Evolutionary conservation across 2,797 vertebrate species (phyloP), one percentile per base, ranked within the genome.

Genomic region (Acropternis orthonyx): DNA sequence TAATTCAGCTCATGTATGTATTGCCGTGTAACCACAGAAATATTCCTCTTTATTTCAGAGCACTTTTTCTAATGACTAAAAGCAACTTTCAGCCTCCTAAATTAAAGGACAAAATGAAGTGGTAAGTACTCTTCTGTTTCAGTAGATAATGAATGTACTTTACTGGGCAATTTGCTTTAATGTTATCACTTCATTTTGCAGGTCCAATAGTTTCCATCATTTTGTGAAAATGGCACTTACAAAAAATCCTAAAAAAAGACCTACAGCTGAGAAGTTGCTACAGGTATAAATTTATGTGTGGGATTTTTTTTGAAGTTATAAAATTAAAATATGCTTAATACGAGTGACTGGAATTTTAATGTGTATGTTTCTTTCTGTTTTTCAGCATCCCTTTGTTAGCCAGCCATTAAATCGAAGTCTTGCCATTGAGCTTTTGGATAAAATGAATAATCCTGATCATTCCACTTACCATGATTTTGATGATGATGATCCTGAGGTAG

Each of bases 71-170:
- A 97, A 99, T 99, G 99, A 99, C 99, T 12, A 99, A 99, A 98
- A 99, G 99, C 97, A 99, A 99, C 97, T 99, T 99, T 96, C 99
- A 99, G 93, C 99, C 99, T 92, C 99, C 99, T 26, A 99, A 99
- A 96, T 98, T 99, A 97, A 99, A 99, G 98, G 99, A 99, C 97
- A 99, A 99, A 98, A 94, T 99, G 91, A 99, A 99, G 77, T 99
- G 99, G 99, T 99, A 98, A 97, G 93, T 80, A 49, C 69, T 95
- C 93, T 72, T 81, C 55, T 90, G 36, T 34, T 93, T 93, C 78
- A 37, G 67, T 95, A 79, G 28, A 23, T 66, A 90, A 51, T 24
- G 27, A 27, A 12, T 52, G 11, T 59, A 27, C n/a, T 89, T 71
- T 41, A 41, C 5, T 39, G 10, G 32, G 49, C 48, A 67, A 24